Conservation (phyloP, 2,888 invertebrate genomes). For the Terebella lapidaria region DNA sequence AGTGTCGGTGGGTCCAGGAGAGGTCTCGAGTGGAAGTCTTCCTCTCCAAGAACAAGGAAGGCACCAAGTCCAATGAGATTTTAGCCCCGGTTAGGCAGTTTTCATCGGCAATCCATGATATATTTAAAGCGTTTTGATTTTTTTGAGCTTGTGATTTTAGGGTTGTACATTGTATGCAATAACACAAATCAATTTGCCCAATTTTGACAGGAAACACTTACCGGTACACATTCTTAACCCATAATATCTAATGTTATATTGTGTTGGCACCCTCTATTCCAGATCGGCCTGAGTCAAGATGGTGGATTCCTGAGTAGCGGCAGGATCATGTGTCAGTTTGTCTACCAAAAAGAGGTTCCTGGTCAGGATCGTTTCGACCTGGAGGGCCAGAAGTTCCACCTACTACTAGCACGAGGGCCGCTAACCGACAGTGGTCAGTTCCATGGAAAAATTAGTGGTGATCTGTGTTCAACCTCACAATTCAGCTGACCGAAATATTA, state of each 20-base stretch:
- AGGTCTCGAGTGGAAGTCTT: slow-evolving; percentile 29
- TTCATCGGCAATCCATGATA: not conserved
- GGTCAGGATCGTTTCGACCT: slow-evolving; percentile 7
- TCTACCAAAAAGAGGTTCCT: slow-evolving; percentile 9
- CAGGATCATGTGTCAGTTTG: slow-evolving; percentile 20
- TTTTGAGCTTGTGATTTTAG: too few relatives aligned
- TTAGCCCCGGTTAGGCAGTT: slow-evolving; percentile 20
- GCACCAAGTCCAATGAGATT: slow-evolving; percentile 31
- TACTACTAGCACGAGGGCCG: slow-evolving; percentile 33
- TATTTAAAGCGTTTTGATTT: not conserved
- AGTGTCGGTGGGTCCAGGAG: slow-evolving; percentile 40
- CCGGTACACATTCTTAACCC: too few relatives aligned
- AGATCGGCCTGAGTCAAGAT: slow-evolving; percentile 8
- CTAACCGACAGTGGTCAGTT: slow-evolving; percentile 17
- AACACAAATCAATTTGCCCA: too few relatives aligned
- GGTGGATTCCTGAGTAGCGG: slow-evolving; percentile 14
- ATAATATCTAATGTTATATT: too few relatives aligned
- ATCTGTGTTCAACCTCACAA: too few relatives aligned
- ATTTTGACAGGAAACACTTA: too few relatives aligned
- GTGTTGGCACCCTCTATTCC: too few relatives aligned
- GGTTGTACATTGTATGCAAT: too few relatives aligned
- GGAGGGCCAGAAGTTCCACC: slow-evolving; percentile 18
- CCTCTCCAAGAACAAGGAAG: slow-evolving; percentile 37
- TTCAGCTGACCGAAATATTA: too few relatives aligned
- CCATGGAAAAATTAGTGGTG: too few relatives aligned